Evolutionary conservation across 2,113 vertebrate genomes (phyloP).

Genomic region (Petrocephalus microphthalmus): DNA sequence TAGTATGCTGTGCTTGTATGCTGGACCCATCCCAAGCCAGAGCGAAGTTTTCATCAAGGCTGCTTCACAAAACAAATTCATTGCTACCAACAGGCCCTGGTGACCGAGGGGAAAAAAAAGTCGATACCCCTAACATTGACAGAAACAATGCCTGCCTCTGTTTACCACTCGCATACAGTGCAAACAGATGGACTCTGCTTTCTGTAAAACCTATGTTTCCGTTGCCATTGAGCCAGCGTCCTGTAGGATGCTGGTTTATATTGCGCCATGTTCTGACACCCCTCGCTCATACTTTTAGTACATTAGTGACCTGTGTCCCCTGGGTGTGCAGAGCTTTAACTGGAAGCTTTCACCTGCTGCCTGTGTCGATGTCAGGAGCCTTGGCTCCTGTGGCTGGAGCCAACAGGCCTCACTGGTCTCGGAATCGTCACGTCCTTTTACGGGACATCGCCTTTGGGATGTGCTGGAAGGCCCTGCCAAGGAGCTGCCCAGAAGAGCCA

Average conservation of each 20-base stretch:
- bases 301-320: neutral
- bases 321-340: neutral
- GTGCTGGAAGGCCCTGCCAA: neutral
- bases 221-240: neutral
- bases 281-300: neutral
- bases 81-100: neutral
- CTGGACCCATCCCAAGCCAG: neutral
- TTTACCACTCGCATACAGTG: neutral
- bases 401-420: neutral
- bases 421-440: neutral
- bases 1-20: neutral
- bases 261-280: neutral
- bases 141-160: neutral
- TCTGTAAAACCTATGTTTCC: neutral
- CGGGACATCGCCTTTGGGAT: neutral
- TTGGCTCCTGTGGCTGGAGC: neutral
- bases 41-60: neutral
- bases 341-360: neutral
- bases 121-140: neutral
- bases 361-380: neutral
- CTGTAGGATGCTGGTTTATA: neutral
- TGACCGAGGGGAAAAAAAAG: neutral
- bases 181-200: neutral
- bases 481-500: neutral
- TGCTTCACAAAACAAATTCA: neutral